These are phyloP conservation scores for Rhaphigaster nebulosa DNA, from an alignment of 2,888 invertebrate species.

Conservation along the genomic window DNA sequence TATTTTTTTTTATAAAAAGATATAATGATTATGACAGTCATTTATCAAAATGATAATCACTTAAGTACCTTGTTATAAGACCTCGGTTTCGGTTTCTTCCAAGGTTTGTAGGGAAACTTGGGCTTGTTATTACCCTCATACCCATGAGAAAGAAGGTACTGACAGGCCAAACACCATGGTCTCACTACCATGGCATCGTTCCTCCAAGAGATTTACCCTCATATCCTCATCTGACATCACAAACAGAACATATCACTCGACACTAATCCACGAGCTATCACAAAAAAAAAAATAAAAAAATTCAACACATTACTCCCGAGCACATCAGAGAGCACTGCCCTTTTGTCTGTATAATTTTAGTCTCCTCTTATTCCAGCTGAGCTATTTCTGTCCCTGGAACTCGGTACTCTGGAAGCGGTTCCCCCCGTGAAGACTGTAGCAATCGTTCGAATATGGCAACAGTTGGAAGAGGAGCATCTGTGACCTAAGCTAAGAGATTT, in stretches of 20 bases:
- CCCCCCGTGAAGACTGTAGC: not conserved
- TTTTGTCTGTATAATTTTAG: slow-evolving; percentile 10
- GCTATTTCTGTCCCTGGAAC: slow-evolving; percentile 27
- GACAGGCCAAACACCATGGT: slow-evolving; percentile 67
- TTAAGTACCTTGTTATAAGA: slow-evolving; percentile 68
- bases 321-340: slow-evolving; percentile 22
- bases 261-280: not conserved
- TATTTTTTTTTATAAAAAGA: not conserved
- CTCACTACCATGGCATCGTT: slow-evolving; percentile 66
- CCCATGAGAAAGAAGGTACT: slow-evolving; percentile 65
- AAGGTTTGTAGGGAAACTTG: slow-evolving; percentile 68
- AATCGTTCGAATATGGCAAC: slow-evolving; percentile 21
- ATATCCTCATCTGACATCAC: slow-evolving; percentile 61
- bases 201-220: slow-evolving; percentile 39
- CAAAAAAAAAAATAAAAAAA: not conserved
- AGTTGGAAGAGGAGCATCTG: slow-evolving; percentile 51
- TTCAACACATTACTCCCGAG: not conserved
- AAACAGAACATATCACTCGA: slow-evolving; percentile 37
- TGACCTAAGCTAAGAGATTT: slow-evolving; percentile 43
- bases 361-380: not conserved
- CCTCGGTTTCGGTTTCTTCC: slow-evolving; percentile 68
- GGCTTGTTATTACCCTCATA: slow-evolving; percentile 65
- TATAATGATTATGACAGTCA: not conserved
- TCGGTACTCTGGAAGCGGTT: not conserved
- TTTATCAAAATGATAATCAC: not conserved